These are phyloP conservation scores for Artibeus lituratus DNA, from an alignment of 2,797 vertebrate genomes.

Conservation along the genomic window DNA sequence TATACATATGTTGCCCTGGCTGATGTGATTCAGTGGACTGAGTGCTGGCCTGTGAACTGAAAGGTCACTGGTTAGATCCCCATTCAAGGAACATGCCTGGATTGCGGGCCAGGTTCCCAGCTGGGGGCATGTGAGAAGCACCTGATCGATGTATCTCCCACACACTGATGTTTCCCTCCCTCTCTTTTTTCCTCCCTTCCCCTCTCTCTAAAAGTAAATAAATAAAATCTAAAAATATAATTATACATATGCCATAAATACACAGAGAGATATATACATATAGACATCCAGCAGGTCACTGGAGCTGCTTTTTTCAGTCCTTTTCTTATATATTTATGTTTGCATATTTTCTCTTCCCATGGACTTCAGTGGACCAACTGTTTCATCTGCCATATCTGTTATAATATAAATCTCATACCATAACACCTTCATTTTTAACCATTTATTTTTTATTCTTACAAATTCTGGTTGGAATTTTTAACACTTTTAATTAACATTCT, in stretches of 20 bases:
- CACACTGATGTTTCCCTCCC: background rate
- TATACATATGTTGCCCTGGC: background rate
- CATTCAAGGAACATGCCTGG: background rate
- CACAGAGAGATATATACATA: background rate
- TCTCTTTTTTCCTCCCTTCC: background rate
- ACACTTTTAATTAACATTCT: background rate
- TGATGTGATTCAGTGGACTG: background rate
- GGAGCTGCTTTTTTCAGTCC: background rate
- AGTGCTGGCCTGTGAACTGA: background rate
- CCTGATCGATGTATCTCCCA: background rate
- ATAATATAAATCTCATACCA: background rate
- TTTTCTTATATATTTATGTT: background rate
- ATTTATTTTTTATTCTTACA: background rate
- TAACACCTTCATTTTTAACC: background rate
- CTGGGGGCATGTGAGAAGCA: too few relatives aligned
- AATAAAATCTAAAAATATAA: too few relatives aligned
- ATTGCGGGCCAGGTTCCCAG: background rate
- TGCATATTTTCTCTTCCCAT: background rate
- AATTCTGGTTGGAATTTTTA: background rate
- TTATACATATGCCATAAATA: background rate
- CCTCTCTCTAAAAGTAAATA: too few relatives aligned
- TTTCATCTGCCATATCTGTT: background rate
- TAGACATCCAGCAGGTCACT: background rate
- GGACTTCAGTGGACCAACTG: background rate
- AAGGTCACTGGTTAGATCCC: background rate